Evolutionary conservation across 2,888 invertebrate genomes (phyloP).

Genomic region (Leucozona laternaria): DNA sequence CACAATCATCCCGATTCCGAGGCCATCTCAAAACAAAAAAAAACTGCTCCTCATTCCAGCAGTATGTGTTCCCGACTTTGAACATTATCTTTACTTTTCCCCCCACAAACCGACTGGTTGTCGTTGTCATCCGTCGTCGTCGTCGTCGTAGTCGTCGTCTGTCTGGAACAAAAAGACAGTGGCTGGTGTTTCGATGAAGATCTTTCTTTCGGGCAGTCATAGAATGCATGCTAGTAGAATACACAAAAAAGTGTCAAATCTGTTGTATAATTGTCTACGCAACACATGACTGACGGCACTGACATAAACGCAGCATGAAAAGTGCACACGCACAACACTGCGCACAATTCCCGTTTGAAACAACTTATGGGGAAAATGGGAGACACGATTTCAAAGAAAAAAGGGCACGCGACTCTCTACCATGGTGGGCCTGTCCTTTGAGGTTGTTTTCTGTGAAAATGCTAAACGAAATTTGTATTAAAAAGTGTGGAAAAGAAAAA

Average conservation of each 20-base stretch:
- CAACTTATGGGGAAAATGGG: not conserved
- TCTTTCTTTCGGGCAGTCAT: constrained; percentile 45
- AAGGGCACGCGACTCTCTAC: constrained; percentile 54
- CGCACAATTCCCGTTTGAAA: not conserved
- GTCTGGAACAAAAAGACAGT: constrained; percentile 32
- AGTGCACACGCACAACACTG: not conserved
- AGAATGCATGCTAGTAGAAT: constrained; percentile 41
- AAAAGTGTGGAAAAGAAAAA: not conserved
- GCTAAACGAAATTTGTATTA: not conserved
- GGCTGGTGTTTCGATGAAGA: constrained; percentile 13
- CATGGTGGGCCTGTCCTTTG: constrained; percentile 57
- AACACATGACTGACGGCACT: constrained; percentile 44
- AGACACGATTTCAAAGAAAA: constrained; percentile 52
- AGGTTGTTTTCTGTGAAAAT: not conserved
- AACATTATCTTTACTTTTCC: constrained; percentile 19
- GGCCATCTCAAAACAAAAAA: constrained; percentile 8
- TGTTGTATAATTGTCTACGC: constrained; percentile 54
- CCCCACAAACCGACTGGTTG: not conserved
- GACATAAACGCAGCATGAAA: constrained; percentile 57
- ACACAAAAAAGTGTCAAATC: constrained; percentile 66
- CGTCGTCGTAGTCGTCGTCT: not conserved
- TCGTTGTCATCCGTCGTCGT: not conserved
- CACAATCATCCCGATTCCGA: constrained; percentile 17
- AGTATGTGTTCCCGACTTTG: constrained; percentile 4
- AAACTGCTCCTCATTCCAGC: constrained; percentile 28